Percentiles rank a stretch among this genome's conserved stretches.
Evolutionary conservation across 2,797 vertebrate species (phyloP).

Genomic region (Periparus ater): DNA sequence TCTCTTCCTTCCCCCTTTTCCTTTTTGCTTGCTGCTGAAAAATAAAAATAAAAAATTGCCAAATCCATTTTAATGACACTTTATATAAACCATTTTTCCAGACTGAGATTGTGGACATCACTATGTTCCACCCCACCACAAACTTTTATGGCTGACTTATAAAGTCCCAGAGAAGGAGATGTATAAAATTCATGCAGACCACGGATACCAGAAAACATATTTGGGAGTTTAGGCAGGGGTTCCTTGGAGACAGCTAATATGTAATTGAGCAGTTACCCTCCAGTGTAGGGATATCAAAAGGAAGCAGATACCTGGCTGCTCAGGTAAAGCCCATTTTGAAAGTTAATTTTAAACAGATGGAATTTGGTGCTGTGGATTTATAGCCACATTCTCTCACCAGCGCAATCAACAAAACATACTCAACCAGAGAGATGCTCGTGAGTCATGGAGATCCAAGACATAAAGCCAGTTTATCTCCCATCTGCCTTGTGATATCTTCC

Average conservation of each 20-base stretch:
- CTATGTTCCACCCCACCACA: slow-evolving; percentile 42
- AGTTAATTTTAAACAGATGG: slow-evolving; percentile 6
- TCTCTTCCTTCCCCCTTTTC: not conserved
- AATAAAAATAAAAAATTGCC: slow-evolving; percentile 57
- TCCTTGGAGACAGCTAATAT: not conserved
- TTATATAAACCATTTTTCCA: slow-evolving; percentile 61
- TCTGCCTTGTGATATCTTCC: not conserved
- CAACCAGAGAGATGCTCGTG: not conserved
- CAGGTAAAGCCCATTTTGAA: slow-evolving; percentile 8
- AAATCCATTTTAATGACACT: slow-evolving; percentile 50
- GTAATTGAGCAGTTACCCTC: slow-evolving; percentile 12
- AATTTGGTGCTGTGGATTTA: not conserved
- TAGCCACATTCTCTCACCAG: not conserved
- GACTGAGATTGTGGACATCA: slow-evolving; percentile 39
- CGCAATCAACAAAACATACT: not conserved
- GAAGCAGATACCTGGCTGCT: not conserved
- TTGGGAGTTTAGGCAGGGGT: not conserved
- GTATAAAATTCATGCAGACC: slow-evolving; percentile 42
- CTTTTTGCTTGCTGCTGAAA: not conserved
- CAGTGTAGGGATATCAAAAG: not conserved
- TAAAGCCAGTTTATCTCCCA: not conserved
- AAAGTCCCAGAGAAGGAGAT: slow-evolving; percentile 47
- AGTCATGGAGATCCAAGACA: not conserved
- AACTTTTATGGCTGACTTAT: slow-evolving; percentile 57
- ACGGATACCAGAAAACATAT: slow-evolving; percentile 5